These are phyloP conservation scores for Acanthiza pusilla DNA, from an alignment of 2,797 vertebrate genomes.

Conservation along the genomic window DNA sequence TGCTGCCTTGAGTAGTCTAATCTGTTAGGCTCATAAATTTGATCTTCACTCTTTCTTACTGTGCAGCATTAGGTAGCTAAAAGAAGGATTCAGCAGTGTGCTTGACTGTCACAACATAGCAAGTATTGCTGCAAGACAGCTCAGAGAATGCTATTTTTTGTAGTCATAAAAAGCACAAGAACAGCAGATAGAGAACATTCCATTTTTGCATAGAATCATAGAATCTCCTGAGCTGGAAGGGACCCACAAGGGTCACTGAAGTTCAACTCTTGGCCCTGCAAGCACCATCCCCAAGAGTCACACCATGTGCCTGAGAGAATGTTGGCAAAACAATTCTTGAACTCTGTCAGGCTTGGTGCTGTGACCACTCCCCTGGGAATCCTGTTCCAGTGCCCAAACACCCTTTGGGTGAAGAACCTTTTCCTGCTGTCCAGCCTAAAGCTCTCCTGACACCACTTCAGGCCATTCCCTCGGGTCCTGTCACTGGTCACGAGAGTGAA, in stretches of 20 bases:
- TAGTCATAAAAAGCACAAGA: background rate
- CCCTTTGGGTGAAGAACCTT: background rate
- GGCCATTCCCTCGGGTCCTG: accelerated
- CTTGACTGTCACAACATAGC: background rate
- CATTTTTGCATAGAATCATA: background rate
- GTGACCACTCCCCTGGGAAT: background rate
- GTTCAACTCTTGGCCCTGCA: background rate
- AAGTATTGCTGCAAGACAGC: background rate
- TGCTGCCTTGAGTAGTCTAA: background rate
- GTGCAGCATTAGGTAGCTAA: background rate
- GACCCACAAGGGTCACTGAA: background rate
- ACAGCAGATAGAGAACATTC: background rate
- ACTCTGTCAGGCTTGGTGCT: background rate
- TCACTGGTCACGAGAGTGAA: background rate
- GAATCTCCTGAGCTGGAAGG: background rate
- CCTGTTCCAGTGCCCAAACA: background rate
- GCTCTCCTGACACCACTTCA: background rate
- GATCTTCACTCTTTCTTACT: background rate
- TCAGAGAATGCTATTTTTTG: background rate
- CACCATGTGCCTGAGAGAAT: background rate
- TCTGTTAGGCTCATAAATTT: background rate
- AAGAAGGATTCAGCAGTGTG: background rate
- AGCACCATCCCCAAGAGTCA: background rate
- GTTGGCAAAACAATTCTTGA: background rate
- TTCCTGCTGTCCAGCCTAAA: background rate